Conservation (phyloP, 64 coral and sea anemone genomes). For the Pocillopora damicornis region DNA sequence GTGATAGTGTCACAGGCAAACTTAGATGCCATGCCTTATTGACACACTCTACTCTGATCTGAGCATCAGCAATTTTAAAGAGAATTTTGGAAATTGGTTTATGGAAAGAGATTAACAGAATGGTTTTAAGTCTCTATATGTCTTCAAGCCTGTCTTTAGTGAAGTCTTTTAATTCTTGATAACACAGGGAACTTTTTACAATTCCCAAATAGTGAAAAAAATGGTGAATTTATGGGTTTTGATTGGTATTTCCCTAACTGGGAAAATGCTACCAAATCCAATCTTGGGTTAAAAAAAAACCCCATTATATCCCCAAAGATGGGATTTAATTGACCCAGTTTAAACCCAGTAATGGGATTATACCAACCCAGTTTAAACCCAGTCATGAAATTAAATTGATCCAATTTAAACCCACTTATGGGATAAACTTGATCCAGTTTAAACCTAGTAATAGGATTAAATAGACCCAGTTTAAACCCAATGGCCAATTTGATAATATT, state of each 20-base stretch:
- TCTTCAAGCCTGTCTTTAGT: too few relatives aligned
- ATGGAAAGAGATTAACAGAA: too few relatives aligned
- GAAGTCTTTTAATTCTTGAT: too few relatives aligned
- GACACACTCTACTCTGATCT: too few relatives aligned
- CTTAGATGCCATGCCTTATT: too few relatives aligned
- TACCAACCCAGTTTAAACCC: background rate
- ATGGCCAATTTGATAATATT: background rate
- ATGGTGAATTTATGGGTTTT: constrained; percentile 28
- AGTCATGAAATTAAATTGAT: too few relatives aligned
- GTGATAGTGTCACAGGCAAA: too few relatives aligned
- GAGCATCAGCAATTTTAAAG: too few relatives aligned
- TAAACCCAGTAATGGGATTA: constrained; percentile 12
- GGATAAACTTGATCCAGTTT: constrained; percentile 3
- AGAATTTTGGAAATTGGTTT: too few relatives aligned
- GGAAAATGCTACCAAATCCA: constrained; percentile 55
- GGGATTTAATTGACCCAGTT: constrained; percentile 1
- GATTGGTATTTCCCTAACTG: constrained; percentile 38
- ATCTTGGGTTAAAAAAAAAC: constrained; percentile 16
- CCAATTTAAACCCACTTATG: constrained; percentile 18
- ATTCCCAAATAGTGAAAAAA: background rate
- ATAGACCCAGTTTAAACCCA: background rate
- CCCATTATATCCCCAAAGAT: constrained; percentile 7
- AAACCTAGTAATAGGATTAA: constrained; percentile 6
- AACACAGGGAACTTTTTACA: too few relatives aligned
- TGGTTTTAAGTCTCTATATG: too few relatives aligned